Conservation (phyloP, 2,113 vertebrate species). For the Ictalurus punctatus region DNA sequence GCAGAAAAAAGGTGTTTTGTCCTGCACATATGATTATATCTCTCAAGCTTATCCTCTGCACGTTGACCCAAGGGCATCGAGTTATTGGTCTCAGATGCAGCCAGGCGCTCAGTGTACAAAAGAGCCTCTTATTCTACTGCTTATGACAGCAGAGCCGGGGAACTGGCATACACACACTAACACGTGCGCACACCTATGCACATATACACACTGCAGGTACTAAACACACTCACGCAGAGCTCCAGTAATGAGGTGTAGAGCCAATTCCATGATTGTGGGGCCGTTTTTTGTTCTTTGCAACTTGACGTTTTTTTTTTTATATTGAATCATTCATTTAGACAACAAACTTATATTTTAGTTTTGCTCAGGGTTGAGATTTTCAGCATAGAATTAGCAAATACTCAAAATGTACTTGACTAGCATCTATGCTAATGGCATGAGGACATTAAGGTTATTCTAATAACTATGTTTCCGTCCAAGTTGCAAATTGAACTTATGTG, state of each 20-base stretch:
- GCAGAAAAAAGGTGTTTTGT: conserved; percentile 80
- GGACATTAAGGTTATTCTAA: not conserved
- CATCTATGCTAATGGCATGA: not conserved
- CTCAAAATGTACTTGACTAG: not conserved
- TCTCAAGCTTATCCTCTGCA: conserved; percentile 75
- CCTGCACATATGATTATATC: conserved; percentile 81
- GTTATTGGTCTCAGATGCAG: conserved; percentile 83
- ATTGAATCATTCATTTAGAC: not conserved
- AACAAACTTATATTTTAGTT: not conserved
- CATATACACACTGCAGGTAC: conserved; percentile 16
- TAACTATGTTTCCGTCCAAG: too few relatives aligned
- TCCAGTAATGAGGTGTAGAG: conserved; percentile 8
- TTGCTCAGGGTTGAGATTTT: not conserved
- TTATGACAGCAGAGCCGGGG: conserved; percentile 67
- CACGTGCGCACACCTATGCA: conserved; percentile 26
- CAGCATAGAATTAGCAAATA: not conserved
- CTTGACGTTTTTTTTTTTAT: not conserved
- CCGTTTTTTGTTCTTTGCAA: not conserved
- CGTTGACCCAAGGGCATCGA: conserved; percentile 75
- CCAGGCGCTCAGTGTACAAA: conserved; percentile 79
- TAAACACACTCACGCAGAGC: not conserved
- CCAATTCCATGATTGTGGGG: not conserved
- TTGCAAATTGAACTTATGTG: too few relatives aligned
- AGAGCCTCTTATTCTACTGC: conserved; percentile 76
- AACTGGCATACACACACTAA: conserved; percentile 14